These are phyloP conservation scores for Triops longicaudatus DNA, from an alignment of 1,140 invertebrate genomes.

Conservation along the genomic window DNA sequence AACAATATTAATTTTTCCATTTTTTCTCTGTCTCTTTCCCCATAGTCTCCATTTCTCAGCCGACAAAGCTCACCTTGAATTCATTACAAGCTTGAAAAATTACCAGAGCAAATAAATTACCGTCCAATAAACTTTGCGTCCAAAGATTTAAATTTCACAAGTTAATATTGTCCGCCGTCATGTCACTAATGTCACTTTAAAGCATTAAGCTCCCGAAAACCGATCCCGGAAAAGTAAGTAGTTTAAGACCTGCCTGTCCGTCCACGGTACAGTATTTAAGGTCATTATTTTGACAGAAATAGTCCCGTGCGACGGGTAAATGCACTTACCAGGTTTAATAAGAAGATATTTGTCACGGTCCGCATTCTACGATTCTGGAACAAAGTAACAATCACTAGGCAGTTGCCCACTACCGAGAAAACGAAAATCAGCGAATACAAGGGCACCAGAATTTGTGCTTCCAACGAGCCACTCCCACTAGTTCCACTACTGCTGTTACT, in stretches of 20 bases:
- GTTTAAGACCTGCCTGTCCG: no score
- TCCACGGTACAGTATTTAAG: no score
- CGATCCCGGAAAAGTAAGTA: neutral
- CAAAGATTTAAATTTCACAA: no score
- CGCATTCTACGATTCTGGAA: slow-evolving; percentile 74
- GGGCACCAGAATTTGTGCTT: slow-evolving; percentile 47
- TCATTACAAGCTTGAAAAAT: no score
- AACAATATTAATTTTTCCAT: no score
- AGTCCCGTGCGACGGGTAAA: neutral
- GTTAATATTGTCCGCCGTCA: no score
- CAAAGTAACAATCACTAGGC: slow-evolving; percentile 67
- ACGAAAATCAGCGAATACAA: slow-evolving; percentile 69
- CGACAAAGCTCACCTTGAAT: no score
- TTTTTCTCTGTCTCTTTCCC: no score
- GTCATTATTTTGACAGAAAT: neutral
- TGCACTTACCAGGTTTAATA: slow-evolving; percentile 67
- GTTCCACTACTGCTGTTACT: neutral
- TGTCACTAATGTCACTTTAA: no score
- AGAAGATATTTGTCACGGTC: slow-evolving; percentile 78
- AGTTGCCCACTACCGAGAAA: slow-evolving; percentile 67
- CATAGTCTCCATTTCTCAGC: no score
- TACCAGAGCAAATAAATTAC: no score
- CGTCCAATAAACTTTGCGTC: no score
- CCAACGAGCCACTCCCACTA: slow-evolving; percentile 13
- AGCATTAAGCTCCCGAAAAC: neutral